These are phyloP conservation scores for Peromyscus melanophrys DNA, from an alignment of 2,797 vertebrate genomes.

Conservation along the genomic window DNA sequence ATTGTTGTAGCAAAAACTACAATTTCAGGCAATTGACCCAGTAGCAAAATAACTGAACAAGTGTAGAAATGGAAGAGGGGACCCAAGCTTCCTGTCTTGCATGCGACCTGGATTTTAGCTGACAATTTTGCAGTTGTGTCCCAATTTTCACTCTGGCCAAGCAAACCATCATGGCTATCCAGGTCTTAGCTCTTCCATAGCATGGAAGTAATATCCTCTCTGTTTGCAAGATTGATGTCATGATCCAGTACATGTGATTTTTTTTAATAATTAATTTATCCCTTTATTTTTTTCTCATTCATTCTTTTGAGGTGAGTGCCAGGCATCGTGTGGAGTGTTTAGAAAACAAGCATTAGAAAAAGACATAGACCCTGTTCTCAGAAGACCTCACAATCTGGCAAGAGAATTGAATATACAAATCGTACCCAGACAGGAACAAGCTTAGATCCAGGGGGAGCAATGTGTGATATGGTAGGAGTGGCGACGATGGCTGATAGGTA, in stretches of 20 bases:
- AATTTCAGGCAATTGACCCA: slow-evolving; percentile 5
- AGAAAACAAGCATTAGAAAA: background rate
- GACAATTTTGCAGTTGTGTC: background rate
- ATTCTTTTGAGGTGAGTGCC: background rate
- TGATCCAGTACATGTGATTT: background rate
- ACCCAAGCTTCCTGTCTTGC: background rate
- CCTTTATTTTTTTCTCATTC: slow-evolving; percentile 31
- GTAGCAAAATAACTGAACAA: background rate
- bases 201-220: background rate
- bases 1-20: background rate
- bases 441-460: background rate
- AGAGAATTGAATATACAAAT: background rate
- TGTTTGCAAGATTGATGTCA: background rate
- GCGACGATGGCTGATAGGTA: rapidly evolving
- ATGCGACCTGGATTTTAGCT: background rate
- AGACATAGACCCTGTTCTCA: background rate
- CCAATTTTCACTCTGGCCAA: background rate
- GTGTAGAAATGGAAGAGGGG: background rate
- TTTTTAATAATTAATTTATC: background rate
- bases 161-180: background rate
- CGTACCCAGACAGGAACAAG: background rate
- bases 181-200: background rate
- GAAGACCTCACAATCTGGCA: background rate
- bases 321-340: background rate
- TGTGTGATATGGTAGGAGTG: background rate